phyloP scores from a whole-genome alignment of 2,888 invertebrate species.

The Seira sanloemensis region DNA sequence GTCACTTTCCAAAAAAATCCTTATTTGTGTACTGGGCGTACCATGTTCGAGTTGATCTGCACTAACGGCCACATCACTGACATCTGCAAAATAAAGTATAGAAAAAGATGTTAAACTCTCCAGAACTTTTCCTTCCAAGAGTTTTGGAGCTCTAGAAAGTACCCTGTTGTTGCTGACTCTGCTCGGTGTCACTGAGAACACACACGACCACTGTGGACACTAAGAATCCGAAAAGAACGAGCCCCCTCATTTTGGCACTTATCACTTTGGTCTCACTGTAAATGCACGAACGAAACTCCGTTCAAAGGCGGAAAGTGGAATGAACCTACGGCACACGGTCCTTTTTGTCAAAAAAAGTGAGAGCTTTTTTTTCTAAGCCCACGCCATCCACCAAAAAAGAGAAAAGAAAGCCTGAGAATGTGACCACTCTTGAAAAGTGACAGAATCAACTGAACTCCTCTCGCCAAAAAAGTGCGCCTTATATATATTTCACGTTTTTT shows the following conservation, averaged over 20 bases:
- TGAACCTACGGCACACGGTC: conserved; percentile 37
- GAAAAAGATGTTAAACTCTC: neutral
- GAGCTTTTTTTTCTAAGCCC: conserved; percentile 24
- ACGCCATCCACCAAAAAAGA: conserved; percentile 2
- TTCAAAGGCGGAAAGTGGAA: conserved; percentile 34
- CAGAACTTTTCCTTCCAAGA: neutral
- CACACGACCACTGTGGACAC: conserved; percentile 46
- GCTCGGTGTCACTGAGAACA: conserved; percentile 51
- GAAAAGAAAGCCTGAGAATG: conserved; percentile 37
- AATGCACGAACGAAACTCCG: neutral
- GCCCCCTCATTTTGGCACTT: conserved; percentile 51
- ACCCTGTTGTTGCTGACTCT: conserved; percentile 13
- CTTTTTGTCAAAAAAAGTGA: conserved; percentile 9
- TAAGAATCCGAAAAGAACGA: conserved; percentile 40
- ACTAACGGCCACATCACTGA: conserved; percentile 40
- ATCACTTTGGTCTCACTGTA: neutral
- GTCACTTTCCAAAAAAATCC: neutral
- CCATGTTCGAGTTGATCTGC: conserved; percentile 53
- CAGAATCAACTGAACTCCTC: conserved; percentile 45
- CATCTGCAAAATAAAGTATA: conserved; percentile 13
- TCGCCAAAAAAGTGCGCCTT: conserved; percentile 32
- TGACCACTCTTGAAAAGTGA: conserved; percentile 52
- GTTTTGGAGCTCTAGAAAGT: too few species aligned
- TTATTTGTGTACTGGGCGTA: neutral
- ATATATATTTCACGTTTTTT: conserved; percentile 33